Percentiles rank a stretch among this genome's conserved stretches.
Evolutionary conservation across 2,113 vertebrate genomes (phyloP).

Genomic region (Cromileptes altivelis): DNA sequence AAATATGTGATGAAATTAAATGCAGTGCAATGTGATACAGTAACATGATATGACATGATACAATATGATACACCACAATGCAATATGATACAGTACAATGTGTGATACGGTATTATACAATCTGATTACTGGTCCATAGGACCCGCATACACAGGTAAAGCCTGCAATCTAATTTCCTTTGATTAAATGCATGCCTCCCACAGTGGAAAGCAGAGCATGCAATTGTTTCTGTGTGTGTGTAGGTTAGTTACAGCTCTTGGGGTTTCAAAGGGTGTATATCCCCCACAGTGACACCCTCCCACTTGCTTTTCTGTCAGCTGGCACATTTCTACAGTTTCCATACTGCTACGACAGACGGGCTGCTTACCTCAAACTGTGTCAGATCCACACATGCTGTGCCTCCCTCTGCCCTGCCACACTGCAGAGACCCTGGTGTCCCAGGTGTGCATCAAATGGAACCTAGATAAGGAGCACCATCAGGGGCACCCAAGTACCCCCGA

Average conservation of each 20-base stretch:
- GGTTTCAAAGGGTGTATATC: conserved; percentile 52
- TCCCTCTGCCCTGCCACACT: conserved; percentile 41
- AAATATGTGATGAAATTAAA: conserved; percentile 33
- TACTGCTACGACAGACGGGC: conserved; percentile 49
- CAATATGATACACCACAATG: conserved; percentile 34
- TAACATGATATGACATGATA: conserved; percentile 55
- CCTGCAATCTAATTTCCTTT: conserved; percentile 71
- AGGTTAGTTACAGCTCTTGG: conserved; percentile 46
- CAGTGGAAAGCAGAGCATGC: conserved; percentile 48
- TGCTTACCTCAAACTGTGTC: conserved; percentile 57
- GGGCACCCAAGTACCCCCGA: conserved; percentile 3
- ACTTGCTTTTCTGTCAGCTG: conserved; percentile 55
- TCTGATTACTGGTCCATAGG: conserved; percentile 64
- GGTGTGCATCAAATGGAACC: conserved; percentile 42
- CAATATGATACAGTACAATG: conserved; percentile 48
- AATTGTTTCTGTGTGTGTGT: conserved; percentile 22
- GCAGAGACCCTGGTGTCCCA: conserved; percentile 26
- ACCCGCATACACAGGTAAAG: conserved; percentile 43
- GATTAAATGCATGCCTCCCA: conserved; percentile 70
- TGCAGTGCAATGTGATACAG: conserved; percentile 16
- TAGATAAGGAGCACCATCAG: conserved; percentile 41
- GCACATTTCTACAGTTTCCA: conserved; percentile 40
- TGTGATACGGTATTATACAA: conserved; percentile 46
- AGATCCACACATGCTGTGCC: conserved; percentile 46
- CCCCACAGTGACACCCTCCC: conserved; percentile 47